Percentiles rank a stretch among this genome's conserved stretches.
Evolutionary conservation across 2,113 vertebrate species (phyloP).

Genomic region (Speoplatyrhinus poulsoni): DNA sequence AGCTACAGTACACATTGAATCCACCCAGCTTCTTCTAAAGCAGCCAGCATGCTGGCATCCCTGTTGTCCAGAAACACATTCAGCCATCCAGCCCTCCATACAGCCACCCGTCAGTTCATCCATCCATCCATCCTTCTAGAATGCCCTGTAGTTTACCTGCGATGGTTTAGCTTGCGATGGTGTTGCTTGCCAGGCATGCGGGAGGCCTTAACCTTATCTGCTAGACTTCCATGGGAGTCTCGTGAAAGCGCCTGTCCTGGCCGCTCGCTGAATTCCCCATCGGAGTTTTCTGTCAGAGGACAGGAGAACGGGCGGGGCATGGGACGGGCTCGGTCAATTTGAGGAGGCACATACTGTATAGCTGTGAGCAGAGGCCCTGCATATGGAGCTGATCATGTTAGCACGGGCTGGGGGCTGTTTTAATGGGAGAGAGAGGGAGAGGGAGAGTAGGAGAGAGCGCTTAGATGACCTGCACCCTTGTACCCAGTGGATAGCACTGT

Average conservation of each 20-base stretch:
- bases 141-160: constrained; percentile 45
- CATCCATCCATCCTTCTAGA: constrained; percentile 47
- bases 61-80: background rate
- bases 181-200: constrained; percentile 25
- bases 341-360: constrained; percentile 25
- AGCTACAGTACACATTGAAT: background rate
- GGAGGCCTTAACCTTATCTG: constrained; percentile 41
- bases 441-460: constrained; percentile 40
- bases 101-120: constrained; percentile 36
- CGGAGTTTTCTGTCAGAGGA: no score
- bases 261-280: constrained; percentile 49
- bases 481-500: no score
- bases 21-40: no score
- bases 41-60: no score
- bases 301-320: no score
- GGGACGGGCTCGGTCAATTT: constrained; percentile 37
- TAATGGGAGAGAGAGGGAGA: constrained; percentile 73
- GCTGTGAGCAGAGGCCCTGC: constrained; percentile 46
- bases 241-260: constrained; percentile 29
- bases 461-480: constrained; percentile 22
- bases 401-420: constrained; percentile 57
- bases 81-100: constrained; percentile 52
- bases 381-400: constrained; percentile 73
- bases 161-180: constrained; percentile 17
- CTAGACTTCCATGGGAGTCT: constrained; percentile 42